These are phyloP conservation scores for Callipepla californica DNA, from an alignment of 2,113 vertebrate genomes.

Conservation along the genomic window DNA sequence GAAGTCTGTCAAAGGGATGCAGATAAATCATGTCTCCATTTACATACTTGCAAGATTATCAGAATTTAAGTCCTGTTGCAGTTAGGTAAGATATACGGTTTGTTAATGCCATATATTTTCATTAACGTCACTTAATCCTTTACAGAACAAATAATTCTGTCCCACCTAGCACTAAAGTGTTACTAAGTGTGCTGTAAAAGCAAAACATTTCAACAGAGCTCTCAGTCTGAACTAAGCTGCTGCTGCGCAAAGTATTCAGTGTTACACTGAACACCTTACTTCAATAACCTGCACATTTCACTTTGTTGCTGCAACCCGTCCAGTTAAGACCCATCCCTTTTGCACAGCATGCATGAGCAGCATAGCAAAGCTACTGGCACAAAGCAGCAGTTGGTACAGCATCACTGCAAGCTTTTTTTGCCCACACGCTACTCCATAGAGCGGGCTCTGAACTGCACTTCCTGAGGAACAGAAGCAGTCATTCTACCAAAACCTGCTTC, in stretches of 20 bases:
- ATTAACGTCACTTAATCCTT: background rate
- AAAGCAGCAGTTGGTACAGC: background rate
- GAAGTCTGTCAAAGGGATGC: background rate
- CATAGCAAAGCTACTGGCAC: background rate
- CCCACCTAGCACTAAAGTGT: background rate
- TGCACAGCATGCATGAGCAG: background rate
- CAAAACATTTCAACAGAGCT: background rate
- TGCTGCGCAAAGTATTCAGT: background rate
- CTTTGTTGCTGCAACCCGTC: background rate
- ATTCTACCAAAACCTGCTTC: background rate
- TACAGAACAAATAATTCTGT: background rate
- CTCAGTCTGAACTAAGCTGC: background rate
- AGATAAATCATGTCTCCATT: background rate
- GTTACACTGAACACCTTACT: background rate
- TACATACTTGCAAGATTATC: background rate
- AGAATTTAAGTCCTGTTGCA: background rate
- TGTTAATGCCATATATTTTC: background rate
- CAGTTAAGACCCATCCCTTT: background rate
- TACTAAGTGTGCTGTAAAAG: conserved; percentile 6
- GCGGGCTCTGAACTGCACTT: background rate
- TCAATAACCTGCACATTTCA: background rate
- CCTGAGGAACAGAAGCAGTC: background rate
- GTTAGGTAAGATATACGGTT: background rate
- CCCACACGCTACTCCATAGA: background rate
- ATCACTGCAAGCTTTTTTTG: background rate